phyloP scores from a whole-genome alignment of 2,888 invertebrate species.

The Xylophagus ater region DNA sequence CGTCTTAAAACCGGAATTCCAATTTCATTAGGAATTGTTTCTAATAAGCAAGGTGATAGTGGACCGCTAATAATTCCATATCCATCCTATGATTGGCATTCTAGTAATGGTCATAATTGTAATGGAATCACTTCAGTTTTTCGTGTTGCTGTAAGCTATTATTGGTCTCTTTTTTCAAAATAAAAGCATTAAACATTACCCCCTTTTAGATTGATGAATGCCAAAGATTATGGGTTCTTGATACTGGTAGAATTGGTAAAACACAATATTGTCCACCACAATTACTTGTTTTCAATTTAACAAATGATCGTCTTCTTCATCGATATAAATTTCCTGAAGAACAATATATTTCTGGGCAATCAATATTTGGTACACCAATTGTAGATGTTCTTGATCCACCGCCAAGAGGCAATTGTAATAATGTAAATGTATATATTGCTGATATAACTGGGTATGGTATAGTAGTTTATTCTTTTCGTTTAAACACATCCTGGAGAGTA shows the following conservation, averaged over 20 bases:
- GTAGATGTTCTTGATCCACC: slow-evolving; percentile 47
- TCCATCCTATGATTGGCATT: slow-evolving; percentile 55
- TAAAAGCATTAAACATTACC: not conserved
- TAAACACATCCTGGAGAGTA: slow-evolving; percentile 46
- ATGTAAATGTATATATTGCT: slow-evolving; percentile 51
- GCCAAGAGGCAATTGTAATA: slow-evolving; percentile 38
- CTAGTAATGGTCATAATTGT: slow-evolving; percentile 46
- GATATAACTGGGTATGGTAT: slow-evolving; percentile 51
- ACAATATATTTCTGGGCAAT: slow-evolving; percentile 26
- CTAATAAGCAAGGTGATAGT: slow-evolving; percentile 32
- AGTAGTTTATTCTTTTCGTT: slow-evolving; percentile 48
- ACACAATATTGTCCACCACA: slow-evolving; percentile 57
- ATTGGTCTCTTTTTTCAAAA: too few relatives aligned
- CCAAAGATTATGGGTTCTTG: slow-evolving; percentile 54
- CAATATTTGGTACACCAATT: slow-evolving; percentile 34
- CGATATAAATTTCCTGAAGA: slow-evolving; percentile 31
- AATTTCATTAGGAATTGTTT: slow-evolving; percentile 55
- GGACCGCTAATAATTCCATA: slow-evolving; percentile 48
- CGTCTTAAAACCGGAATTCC: slow-evolving; percentile 62
- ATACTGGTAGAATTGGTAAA: slow-evolving; percentile 49
- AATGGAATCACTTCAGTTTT: slow-evolving; percentile 62
- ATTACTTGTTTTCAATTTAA: slow-evolving; percentile 58
- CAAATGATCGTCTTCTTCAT: slow-evolving; percentile 44
- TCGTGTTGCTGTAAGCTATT: slow-evolving; percentile 55
- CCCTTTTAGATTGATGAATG: slow-evolving; percentile 49